These are phyloP conservation scores for Cephus cinctus DNA, from an alignment of 1,140 invertebrate species.

Conservation along the genomic window DNA sequence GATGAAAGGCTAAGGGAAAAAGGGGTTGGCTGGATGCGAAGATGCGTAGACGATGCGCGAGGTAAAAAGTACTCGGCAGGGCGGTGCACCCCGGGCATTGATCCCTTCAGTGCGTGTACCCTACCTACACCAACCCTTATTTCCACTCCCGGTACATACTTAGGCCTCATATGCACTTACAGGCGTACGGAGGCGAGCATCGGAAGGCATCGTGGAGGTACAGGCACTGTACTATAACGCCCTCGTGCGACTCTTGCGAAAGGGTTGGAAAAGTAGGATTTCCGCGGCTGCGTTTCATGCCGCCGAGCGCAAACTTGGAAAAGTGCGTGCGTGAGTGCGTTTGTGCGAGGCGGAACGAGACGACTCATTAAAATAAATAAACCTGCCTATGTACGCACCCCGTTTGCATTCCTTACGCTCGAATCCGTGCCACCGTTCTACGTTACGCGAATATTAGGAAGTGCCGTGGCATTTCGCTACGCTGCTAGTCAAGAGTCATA, in stretches of 20 bases:
- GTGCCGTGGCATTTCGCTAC: too few relatives aligned
- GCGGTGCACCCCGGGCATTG: slow-evolving; percentile 52
- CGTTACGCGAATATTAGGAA: slow-evolving; percentile 17
- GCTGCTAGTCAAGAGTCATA: too few relatives aligned
- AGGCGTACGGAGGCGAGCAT: slow-evolving; percentile 37
- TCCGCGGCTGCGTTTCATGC: slow-evolving; percentile 23
- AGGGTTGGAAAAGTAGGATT: slow-evolving; percentile 45
- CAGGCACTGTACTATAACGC: slow-evolving; percentile 4
- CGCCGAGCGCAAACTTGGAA: slow-evolving; percentile 27
- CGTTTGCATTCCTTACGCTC: slow-evolving; percentile 15
- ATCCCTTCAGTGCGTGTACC: slow-evolving; percentile 45
- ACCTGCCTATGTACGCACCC: slow-evolving; percentile 16
- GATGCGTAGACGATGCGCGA: slow-evolving; percentile 48
- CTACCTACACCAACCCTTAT: slow-evolving; percentile 40
- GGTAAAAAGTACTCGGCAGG: slow-evolving; percentile 40
- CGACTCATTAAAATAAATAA: slow-evolving; percentile 55
- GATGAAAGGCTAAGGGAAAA: too few relatives aligned
- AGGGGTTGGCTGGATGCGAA: slow-evolving; percentile 40
- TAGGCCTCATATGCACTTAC: slow-evolving; percentile 31
- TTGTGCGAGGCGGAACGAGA: slow-evolving; percentile 24
- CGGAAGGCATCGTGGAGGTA: slow-evolving; percentile 27
- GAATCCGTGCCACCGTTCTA: slow-evolving; percentile 13
- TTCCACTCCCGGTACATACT: slow-evolving; percentile 26
- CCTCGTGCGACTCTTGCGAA: slow-evolving; percentile 18
- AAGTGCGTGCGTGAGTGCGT: slow-evolving; percentile 38